Percentiles rank a stretch among this genome's conserved stretches.
Evolutionary conservation across 2,797 vertebrate species (phyloP).

Genomic region (Neostethus bicornis): DNA sequence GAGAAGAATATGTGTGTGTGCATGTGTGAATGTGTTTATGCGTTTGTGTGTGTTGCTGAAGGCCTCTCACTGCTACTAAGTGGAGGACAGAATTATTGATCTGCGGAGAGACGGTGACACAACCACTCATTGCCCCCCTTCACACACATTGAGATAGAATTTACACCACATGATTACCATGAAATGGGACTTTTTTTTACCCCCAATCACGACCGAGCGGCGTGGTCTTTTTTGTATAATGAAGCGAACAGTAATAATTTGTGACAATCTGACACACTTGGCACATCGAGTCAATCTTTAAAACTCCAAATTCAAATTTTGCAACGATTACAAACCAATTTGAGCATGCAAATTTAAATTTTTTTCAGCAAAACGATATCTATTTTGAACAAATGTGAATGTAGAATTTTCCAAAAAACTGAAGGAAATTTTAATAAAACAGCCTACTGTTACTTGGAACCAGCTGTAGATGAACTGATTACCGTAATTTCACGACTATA

Average conservation of each 20-base stretch:
- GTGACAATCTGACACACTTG: background rate
- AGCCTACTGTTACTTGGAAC: too few species aligned
- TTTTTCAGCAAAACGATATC: too few species aligned
- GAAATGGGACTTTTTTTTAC: slow-evolving; percentile 20
- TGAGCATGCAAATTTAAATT: too few species aligned
- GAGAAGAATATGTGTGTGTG: slow-evolving; percentile 39
- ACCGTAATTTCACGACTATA: too few species aligned
- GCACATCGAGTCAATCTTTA: slow-evolving; percentile 18
- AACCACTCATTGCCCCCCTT: slow-evolving; percentile 32
- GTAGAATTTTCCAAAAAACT: too few species aligned
- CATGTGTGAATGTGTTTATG: slow-evolving; percentile 28
- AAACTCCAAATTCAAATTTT: too few species aligned
- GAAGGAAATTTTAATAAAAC: too few species aligned
- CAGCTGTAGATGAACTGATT: too few species aligned
- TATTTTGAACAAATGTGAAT: too few species aligned
- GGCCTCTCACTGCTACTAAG: slow-evolving; percentile 44
- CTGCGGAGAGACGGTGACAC: slow-evolving; percentile 43
- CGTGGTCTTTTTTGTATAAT: slow-evolving; percentile 2
- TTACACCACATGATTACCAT: slow-evolving; percentile 20
- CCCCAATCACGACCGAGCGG: slow-evolving; percentile 3
- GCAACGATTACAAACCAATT: too few species aligned
- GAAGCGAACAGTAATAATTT: slow-evolving; percentile 6
- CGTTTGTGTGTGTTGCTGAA: slow-evolving; percentile 41
- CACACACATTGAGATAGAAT: slow-evolving; percentile 13
- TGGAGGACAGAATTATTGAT: slow-evolving; percentile 62